Conservation (phyloP, 2,888 invertebrate genomes). For the Euspilapteryx auroguttella region DNA sequence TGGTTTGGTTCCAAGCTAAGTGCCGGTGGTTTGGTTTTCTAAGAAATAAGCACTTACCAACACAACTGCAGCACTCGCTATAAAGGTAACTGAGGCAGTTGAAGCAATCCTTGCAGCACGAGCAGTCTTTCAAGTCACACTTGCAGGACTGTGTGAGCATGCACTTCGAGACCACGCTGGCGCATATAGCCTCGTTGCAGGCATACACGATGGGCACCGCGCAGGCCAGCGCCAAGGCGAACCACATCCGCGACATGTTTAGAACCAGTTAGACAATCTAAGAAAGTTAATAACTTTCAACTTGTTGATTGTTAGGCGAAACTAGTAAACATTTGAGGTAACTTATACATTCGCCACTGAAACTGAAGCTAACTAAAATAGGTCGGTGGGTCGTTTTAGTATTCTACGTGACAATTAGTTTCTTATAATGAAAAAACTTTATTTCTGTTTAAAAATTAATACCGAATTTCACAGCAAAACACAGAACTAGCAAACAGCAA, state of each 20-base stretch:
- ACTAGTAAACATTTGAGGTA: no score
- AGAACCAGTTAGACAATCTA: slow-evolving; percentile 8
- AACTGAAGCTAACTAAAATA: no score
- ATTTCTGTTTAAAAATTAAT: no score
- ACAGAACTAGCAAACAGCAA: no score
- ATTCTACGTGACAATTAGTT: no score
- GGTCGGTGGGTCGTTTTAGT: no score
- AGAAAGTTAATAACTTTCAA: slow-evolving; percentile 9
- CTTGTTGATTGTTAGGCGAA: no score
- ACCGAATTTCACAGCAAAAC: no score
- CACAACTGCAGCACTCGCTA: slow-evolving; percentile 95
- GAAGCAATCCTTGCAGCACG: slow-evolving; percentile 94
- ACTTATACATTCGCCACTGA: no score
- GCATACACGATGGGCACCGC: slow-evolving; percentile 40
- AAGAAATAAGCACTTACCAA: slow-evolving; percentile 74
- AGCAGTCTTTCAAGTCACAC: slow-evolving; percentile 89
- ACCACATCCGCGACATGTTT: slow-evolving; percentile 29
- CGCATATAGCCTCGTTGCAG: slow-evolving; percentile 95
- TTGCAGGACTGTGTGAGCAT: slow-evolving; percentile 95
- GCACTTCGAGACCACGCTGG: slow-evolving; percentile 94
- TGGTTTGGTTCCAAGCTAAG: no score
- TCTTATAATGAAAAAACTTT: no score
- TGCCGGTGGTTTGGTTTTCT: no score
- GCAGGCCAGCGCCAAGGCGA: slow-evolving; percentile 22
- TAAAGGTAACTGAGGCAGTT: slow-evolving; percentile 87